Base-by-base conservation (phyloP, 2,113 vertebrate genomes). In the Heptranchias perlo region DNA sequence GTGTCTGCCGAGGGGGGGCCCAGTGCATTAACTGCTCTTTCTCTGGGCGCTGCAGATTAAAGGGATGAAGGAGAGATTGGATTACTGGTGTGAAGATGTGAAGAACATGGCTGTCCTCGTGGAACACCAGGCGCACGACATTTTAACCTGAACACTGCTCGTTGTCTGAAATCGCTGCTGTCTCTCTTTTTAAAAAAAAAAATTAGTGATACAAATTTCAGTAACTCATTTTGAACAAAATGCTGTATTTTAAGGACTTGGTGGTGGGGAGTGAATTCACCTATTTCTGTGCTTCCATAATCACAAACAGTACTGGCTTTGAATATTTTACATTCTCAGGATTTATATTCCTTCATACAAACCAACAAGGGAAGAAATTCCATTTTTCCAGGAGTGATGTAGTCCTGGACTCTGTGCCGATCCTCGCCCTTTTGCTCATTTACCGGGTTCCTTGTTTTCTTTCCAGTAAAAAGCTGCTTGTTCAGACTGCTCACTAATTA, bases 81-180 rank as follows among this genome's bases (percentile, higher is more conserved):
- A 99, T 97, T 98, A 98, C 96, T 99, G 99, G 99, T 99, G 99
- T 94, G 98, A 98, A 0, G 99, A 99, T 0, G 99, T 99, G 96
- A 98, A 98, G 97, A 98, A 99, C 98, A 99, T 99, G 99, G 99
- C 99, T 96, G 97, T 99, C 98, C 96, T 99, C 97, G 99, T 99
- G 97, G 99, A 99, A 97, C 98, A 99, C 96, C 98, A 99, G 97
- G 99, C 99, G 61, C 99, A 99, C 0, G 99, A 99, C 97, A 98
- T 99, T 97, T 98, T 99, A 96, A 99, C 99, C 97, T 99, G 97
- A 97, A 4, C 44, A 13, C 1, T 65, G 11, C 44, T 23, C 18
- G 10, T 18, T 16, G 1, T 94, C n/a, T 44, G 31, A 28, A 1
- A 54, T 35, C 31, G 61, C 52, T 58, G 16, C 13, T 61, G 87